Conservation (phyloP, 2,113 vertebrate species). For the Cisticola juncidis region DNA sequence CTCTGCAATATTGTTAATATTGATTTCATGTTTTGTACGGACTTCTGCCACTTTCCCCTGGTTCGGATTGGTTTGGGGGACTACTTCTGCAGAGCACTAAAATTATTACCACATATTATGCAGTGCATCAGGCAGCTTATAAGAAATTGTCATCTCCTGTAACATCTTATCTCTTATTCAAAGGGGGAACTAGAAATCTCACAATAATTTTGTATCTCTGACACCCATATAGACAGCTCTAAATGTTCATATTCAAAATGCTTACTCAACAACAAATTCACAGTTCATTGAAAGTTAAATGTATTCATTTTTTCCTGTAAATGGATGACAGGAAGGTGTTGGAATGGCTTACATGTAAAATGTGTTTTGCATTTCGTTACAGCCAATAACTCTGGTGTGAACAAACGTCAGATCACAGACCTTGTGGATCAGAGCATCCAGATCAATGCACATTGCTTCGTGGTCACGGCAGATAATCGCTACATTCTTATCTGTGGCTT, state of each 20-base stretch:
- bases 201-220: conserved; percentile 30
- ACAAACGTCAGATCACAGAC: conserved; percentile 98
- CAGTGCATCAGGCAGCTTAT: neutral
- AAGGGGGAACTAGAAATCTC: conserved; percentile 30
- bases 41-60: neutral
- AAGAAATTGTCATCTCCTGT: conserved; percentile 30
- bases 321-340: conserved; percentile 38
- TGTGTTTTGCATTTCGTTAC: conserved; percentile 47
- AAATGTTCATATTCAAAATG: conserved; percentile 54
- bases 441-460: conserved; percentile 97
- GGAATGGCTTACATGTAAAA: conserved; percentile 29
- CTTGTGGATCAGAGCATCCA: conserved; percentile 98
- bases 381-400: conserved; percentile 93
- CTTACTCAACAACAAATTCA: conserved; percentile 51
- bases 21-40: neutral
- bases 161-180: conserved; percentile 40
- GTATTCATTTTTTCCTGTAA: conserved; percentile 45
- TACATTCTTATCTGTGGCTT: conserved; percentile 98
- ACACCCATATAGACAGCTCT: conserved; percentile 41
- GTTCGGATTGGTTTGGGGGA: neutral
- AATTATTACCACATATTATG: conserved; percentile 9
- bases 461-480: conserved; percentile 98
- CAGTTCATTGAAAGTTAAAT: conserved; percentile 61
- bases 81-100: neutral
- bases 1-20: neutral